Evolutionary conservation across 1,140 invertebrate genomes (phyloP), one percentile per base, ranked within the genome.

Genomic region (Drosophila mauritiana): DNA sequence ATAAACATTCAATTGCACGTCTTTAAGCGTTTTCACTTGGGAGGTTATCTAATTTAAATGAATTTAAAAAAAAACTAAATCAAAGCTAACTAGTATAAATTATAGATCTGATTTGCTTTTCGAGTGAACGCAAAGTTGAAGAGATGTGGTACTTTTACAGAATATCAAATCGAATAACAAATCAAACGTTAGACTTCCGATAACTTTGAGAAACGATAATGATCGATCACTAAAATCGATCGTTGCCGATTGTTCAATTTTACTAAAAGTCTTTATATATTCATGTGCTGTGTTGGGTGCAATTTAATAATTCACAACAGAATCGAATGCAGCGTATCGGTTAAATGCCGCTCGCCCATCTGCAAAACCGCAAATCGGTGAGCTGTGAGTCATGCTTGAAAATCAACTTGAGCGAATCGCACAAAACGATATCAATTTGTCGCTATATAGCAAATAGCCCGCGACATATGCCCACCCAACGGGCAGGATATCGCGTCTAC

Each of bases 401-500:
- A 88, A 88, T 88, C 84, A 90, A 89, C 84, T 89, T 89, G 85
- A 89, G 77, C 80, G 85, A 90, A 89, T 70, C 63, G 65, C 67
- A 89, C 84, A 89, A 89, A 89, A 89, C 84, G 84, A 78, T 89
- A 89, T 89, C 84, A 89, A 89, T 89, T 89, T 89, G 84, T 89
- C 84, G 84, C 84, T 90, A 89, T 89, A 89, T 89, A 83, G 73
- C 65, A 80, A 64, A 76, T 67, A 76, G 67, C 61, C 73, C 36
- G 48, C 61, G 49, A 75, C 62, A 73, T 55, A 62, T 76, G 57
- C 36, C 48, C 27, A 73, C 40, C 22, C 39, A 58, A 17, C 27
- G n/a, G 25, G 31, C 49, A 52, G 31, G 49, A 51, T 40, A 61
- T 7, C 25, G 3, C 12, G 7, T 36, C 37, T 43, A 49, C 59